Evolutionary conservation across 2,113 vertebrate genomes (phyloP).

Genomic region (Alethe diademata): DNA sequence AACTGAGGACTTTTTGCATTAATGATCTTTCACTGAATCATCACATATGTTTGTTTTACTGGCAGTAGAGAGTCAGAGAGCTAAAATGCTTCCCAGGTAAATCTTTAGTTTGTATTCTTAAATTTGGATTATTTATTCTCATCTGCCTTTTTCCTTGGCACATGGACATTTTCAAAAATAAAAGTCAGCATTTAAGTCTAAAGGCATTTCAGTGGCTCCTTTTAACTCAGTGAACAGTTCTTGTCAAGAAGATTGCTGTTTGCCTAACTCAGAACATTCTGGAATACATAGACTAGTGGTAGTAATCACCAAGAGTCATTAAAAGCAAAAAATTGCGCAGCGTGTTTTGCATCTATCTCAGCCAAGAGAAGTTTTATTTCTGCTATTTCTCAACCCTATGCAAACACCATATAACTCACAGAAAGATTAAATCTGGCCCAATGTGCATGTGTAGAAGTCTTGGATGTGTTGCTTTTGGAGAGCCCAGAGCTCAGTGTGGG

Average conservation of each 20-base stretch:
- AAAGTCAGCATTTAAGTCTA: not conserved
- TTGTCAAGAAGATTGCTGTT: not conserved
- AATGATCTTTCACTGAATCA: not conserved
- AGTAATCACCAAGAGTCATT: not conserved
- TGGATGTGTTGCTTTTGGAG: not conserved
- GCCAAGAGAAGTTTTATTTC: slow-evolving; percentile 1
- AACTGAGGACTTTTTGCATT: not conserved
- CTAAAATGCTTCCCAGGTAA: not conserved
- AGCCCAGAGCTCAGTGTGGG: not conserved
- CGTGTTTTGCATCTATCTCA: not conserved
- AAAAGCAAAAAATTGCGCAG: not conserved
- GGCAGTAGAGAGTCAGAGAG: not conserved
- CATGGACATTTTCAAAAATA: not conserved
- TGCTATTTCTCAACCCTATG: not conserved
- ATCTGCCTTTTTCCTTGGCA: not conserved
- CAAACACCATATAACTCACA: not conserved
- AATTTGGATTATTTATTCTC: not conserved
- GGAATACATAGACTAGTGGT: not conserved
- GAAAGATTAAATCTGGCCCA: not conserved
- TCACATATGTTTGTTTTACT: not conserved
- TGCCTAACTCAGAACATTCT: not conserved
- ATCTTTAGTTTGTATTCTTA: not conserved
- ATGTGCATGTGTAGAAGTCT: not conserved
- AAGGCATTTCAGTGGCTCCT: not conserved
- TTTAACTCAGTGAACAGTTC: not conserved